phyloP scores from a whole-genome alignment of 2,113 vertebrate species.

The Equus przewalskii region DNA sequence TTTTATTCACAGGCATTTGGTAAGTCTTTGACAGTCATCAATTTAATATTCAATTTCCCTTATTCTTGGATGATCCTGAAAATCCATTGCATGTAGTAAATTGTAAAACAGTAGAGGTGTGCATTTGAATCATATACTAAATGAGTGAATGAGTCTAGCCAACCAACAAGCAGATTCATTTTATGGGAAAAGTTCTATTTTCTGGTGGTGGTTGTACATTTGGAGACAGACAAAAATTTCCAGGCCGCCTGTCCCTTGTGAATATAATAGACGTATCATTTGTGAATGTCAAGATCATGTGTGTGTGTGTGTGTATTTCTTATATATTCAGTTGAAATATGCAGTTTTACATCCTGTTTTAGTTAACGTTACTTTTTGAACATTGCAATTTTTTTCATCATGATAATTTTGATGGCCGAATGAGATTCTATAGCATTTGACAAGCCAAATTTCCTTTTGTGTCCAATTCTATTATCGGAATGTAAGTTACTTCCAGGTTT shows the following conservation, averaged over 20 bases:
- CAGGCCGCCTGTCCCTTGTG: neutral
- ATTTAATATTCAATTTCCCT: neutral
- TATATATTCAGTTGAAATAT: neutral
- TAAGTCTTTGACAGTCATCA: neutral
- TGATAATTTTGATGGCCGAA: neutral
- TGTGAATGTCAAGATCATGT: neutral
- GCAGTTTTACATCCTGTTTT: neutral
- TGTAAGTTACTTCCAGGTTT: neutral
- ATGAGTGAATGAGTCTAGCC: neutral
- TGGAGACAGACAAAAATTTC: neutral
- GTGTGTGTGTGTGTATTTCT: neutral
- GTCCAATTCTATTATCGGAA: neutral
- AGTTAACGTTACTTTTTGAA: neutral
- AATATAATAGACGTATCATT: neutral
- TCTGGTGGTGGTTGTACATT: neutral
- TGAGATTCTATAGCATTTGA: neutral
- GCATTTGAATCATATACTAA: neutral
- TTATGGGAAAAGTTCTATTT: neutral
- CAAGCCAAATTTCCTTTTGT: neutral
- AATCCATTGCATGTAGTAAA: neutral
- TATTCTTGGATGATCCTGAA: neutral
- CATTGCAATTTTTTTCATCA: neutral
- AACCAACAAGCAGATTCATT: neutral
- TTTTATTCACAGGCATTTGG: neutral
- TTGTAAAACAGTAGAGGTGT: neutral